A percentile compares a stretch with the other conserved stretches of the same genome.
phyloP scores from a whole-genome alignment of 2,797 vertebrate species.

The Synanceia verrucosa region DNA sequence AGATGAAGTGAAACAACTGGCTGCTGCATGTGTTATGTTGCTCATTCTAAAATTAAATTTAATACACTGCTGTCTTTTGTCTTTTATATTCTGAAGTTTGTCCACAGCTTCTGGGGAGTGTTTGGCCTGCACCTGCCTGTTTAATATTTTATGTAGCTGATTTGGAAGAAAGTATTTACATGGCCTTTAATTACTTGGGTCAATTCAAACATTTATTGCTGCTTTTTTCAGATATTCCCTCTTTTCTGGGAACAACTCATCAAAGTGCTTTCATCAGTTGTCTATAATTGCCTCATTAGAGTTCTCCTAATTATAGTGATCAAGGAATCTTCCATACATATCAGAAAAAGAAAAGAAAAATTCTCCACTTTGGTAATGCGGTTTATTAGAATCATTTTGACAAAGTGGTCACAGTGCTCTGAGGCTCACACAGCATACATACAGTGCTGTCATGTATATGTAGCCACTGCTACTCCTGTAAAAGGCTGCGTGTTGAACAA shows the following conservation, averaged over 20 bases:
- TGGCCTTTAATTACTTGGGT: constrained; percentile 76
- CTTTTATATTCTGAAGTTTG: constrained; percentile 49
- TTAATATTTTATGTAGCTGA: constrained; percentile 76
- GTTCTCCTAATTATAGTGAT: constrained; percentile 82
- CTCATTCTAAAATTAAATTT: constrained; percentile 34
- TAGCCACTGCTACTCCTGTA: constrained; percentile 7
- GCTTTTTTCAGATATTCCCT: constrained; percentile 62
- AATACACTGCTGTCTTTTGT: constrained; percentile 25
- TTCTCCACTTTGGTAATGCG: constrained; percentile 41
- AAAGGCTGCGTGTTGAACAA: constrained; percentile 50
- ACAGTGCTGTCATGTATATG: constrained; percentile 19
- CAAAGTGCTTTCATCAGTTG: constrained; percentile 81
- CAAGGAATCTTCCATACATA: constrained; percentile 79
- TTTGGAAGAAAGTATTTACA: constrained; percentile 68
- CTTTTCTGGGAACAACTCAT: constrained; percentile 70
- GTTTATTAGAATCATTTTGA: constrained; percentile 66
- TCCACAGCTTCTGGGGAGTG: constrained; percentile 55
- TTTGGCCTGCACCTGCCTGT: constrained; percentile 73
- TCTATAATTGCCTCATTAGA: constrained; percentile 84
- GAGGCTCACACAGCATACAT: constrained; percentile 25
- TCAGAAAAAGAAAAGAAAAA: constrained; percentile 54
- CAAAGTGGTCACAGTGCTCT: constrained; percentile 32
- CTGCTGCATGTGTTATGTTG: constrained; percentile 38
- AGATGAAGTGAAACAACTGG: constrained; percentile 43
- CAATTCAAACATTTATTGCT: constrained; percentile 69